Evolutionary conservation across 1,140 invertebrate genomes (phyloP).

Genomic region (Drosophila triauraria): DNA sequence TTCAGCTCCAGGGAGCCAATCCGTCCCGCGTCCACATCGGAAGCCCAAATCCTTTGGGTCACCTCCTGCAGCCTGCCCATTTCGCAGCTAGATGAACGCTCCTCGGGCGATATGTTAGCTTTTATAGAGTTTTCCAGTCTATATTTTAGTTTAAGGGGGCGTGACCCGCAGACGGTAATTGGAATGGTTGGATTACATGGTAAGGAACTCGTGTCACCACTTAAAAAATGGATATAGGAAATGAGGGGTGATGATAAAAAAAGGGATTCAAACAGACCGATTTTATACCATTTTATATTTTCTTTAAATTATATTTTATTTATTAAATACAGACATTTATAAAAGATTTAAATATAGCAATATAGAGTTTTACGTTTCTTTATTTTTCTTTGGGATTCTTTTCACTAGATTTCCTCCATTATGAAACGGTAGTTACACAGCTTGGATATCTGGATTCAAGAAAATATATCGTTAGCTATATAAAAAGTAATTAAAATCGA

Average conservation of each 20-base stretch:
- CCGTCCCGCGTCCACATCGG: constrained; percentile 50
- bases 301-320: too few relatives aligned
- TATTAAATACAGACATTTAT: neutral
- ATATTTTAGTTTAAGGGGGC: constrained; percentile 6
- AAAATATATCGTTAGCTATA: neutral
- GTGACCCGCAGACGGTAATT: constrained; percentile 11
- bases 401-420: neutral
- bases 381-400: neutral
- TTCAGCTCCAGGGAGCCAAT: constrained; percentile 73
- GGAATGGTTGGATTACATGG: neutral
- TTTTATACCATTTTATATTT: neutral
- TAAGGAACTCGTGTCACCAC: neutral
- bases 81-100: constrained; percentile 4
- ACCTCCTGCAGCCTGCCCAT: constrained; percentile 42
- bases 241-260: neutral
- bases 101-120: neutral
- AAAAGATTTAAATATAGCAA: too few relatives aligned
- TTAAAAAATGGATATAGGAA: neutral
- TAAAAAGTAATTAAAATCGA: neutral
- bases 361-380: too few relatives aligned
- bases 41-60: constrained; percentile 49
- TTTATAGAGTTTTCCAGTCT: constrained; percentile 35
- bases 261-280: neutral
- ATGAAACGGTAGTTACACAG: neutral
- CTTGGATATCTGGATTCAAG: neutral